These are phyloP conservation scores for Cromileptes altivelis DNA, from an alignment of 2,113 vertebrate species.

Conservation along the genomic window DNA sequence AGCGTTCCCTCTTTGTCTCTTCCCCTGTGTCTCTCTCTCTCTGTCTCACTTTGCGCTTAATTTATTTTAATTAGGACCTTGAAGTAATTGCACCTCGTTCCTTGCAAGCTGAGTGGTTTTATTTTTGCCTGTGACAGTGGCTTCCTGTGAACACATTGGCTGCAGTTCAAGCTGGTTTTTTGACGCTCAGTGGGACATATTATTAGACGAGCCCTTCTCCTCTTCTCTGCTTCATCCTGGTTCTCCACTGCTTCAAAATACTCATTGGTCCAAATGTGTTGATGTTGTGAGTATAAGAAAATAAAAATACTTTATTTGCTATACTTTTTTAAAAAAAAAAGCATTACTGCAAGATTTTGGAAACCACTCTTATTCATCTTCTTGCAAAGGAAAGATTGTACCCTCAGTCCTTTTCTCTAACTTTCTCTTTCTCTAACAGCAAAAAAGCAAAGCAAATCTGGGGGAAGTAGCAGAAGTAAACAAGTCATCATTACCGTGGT, in stretches of 20 bases:
- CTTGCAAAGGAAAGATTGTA: background rate
- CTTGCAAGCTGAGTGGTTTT: slow-evolving; percentile 46
- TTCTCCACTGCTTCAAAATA: slow-evolving; percentile 3
- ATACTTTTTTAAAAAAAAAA: no score
- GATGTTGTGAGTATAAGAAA: background rate
- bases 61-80: slow-evolving; percentile 60
- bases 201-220: slow-evolving; percentile 15
- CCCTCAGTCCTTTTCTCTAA: no score
- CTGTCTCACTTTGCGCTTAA: slow-evolving; percentile 6
- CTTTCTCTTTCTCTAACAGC: no score
- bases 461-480: no score
- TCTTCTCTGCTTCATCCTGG: background rate
- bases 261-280: slow-evolving; percentile 8
- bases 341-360: background rate
- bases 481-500: no score
- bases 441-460: no score
- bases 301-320: background rate
- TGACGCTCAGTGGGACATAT: slow-evolving; percentile 27
- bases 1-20: slow-evolving; percentile 28
- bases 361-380: background rate
- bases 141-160: slow-evolving; percentile 19
- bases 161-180: slow-evolving; percentile 41
- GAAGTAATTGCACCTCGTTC: slow-evolving; percentile 38
- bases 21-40: background rate
- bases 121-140: slow-evolving; percentile 32